phyloP scores from a whole-genome alignment of 2,113 vertebrate species.

The Chelonoidis abingdonii region DNA sequence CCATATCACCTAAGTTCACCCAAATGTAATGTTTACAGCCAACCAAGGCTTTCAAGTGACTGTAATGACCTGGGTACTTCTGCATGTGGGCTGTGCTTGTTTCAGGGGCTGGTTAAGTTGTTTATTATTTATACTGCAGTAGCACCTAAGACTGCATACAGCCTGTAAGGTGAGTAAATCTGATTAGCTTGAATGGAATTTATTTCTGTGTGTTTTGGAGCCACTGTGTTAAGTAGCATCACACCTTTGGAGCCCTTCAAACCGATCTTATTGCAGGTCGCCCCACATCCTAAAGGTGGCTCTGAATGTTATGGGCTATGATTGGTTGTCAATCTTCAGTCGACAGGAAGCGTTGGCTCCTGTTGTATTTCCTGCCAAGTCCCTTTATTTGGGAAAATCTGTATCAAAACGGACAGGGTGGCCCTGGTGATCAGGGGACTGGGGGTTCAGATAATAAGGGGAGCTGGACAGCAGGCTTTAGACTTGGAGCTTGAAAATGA shows the following conservation, averaged over 20 bases:
- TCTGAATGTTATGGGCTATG: background rate
- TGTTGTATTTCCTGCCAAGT: background rate
- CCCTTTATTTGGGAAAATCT: background rate
- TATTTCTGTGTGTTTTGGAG: background rate
- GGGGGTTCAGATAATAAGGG: conserved; percentile 10
- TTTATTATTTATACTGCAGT: background rate
- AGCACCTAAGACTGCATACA: background rate
- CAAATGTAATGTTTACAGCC: background rate
- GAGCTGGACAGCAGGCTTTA: background rate
- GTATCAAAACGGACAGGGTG: conserved; percentile 25
- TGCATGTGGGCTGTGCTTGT: background rate
- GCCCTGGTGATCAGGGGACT: background rate
- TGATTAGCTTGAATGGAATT: background rate
- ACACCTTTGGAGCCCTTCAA: background rate
- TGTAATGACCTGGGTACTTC: background rate
- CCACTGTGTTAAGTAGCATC: background rate
- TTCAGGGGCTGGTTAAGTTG: background rate
- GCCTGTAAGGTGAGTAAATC: background rate
- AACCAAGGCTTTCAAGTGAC: background rate
- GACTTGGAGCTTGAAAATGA: background rate
- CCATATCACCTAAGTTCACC: background rate
- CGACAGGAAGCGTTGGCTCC: background rate
- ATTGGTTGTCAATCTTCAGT: background rate
- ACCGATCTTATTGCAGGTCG: background rate
- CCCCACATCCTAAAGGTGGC: background rate